phyloP scores from a whole-genome alignment of 2,113 vertebrate genomes.

The Alethe diademata region DNA sequence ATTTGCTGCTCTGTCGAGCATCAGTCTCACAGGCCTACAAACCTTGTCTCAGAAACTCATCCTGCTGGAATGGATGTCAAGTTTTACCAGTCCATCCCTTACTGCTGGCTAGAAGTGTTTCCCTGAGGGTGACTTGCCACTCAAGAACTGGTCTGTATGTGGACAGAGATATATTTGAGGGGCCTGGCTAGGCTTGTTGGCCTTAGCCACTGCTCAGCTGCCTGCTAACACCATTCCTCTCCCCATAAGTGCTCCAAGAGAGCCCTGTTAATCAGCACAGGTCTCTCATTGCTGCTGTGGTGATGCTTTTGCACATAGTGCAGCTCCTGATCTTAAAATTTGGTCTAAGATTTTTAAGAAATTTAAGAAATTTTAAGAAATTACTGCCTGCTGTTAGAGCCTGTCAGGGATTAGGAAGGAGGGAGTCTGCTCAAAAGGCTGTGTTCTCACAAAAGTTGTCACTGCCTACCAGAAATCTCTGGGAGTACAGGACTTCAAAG shows the following conservation, averaged over 20 bases:
- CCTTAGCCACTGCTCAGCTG: not conserved
- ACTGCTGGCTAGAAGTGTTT: not conserved
- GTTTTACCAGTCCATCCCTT: not conserved
- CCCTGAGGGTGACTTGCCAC: not conserved
- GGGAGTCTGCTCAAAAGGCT: not conserved
- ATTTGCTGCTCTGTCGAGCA: not conserved
- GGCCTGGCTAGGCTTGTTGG: not conserved
- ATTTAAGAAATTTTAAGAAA: not conserved
- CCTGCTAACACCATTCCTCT: not conserved
- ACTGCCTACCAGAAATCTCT: not conserved
- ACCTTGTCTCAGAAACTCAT: not conserved
- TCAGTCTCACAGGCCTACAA: not conserved
- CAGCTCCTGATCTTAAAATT: not conserved
- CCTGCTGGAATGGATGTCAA: not conserved
- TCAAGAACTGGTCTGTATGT: not conserved
- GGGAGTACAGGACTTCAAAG: not conserved
- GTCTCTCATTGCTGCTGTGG: not conserved
- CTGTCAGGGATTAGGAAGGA: not conserved
- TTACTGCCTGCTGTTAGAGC: not conserved
- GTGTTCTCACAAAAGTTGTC: not conserved
- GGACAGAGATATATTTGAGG: not conserved
- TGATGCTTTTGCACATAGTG: not conserved
- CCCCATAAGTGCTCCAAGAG: not conserved
- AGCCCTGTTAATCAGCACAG: not conserved
- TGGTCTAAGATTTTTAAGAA: not conserved